Conservation (phyloP, 2,113 vertebrate genomes). For the Indri indri region DNA sequence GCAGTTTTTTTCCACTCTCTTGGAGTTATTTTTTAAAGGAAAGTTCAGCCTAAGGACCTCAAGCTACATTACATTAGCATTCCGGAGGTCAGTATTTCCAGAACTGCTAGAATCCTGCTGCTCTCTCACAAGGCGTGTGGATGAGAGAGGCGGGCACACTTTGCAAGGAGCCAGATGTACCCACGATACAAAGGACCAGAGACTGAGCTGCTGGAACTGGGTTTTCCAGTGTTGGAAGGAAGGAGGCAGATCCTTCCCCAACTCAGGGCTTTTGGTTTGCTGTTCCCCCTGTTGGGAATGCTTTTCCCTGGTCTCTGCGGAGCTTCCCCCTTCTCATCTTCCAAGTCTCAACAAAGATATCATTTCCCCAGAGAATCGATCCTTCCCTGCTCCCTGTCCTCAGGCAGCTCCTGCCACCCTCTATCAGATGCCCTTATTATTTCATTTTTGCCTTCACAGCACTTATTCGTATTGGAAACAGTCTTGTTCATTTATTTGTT, state of each 20-base stretch:
- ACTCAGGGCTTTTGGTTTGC: neutral
- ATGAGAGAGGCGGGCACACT: constrained; percentile 41
- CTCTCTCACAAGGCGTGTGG: constrained; percentile 34
- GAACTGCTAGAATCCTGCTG: neutral
- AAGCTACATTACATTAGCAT: constrained; percentile 54
- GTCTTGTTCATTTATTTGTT: neutral
- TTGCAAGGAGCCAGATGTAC: constrained; percentile 49
- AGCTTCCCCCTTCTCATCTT: neutral
- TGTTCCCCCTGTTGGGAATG: neutral
- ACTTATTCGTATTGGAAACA: neutral
- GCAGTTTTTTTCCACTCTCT: neutral
- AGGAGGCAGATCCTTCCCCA: neutral
- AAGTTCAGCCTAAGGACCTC: neutral
- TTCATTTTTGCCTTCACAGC: neutral
- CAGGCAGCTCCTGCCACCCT: neutral
- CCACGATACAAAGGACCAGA: neutral
- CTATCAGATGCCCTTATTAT: neutral
- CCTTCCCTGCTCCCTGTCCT: neutral
- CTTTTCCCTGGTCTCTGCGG: neutral
- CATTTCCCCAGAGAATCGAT: neutral
- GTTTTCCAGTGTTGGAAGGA: neutral
- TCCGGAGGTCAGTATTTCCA: constrained; percentile 42
- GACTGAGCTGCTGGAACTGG: neutral
- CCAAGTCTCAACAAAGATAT: neutral
- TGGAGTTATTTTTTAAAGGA: constrained; percentile 22